Conservation (phyloP, 2,797 vertebrate genomes). For the Odontamblyopus lacepedii region DNA sequence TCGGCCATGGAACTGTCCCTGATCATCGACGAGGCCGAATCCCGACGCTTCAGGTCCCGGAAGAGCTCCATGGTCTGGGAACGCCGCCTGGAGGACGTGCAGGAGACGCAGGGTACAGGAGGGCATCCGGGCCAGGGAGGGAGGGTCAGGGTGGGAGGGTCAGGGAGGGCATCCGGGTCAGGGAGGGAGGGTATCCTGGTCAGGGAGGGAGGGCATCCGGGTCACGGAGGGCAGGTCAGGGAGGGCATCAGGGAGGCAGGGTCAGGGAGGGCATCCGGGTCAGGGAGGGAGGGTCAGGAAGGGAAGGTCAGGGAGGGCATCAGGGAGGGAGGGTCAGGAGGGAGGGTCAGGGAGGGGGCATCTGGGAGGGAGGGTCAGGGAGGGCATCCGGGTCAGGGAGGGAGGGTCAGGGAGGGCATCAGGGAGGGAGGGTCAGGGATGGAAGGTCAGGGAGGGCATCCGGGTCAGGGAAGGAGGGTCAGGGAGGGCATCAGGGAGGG, state of each 20-base stretch:
- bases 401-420: too few species aligned
- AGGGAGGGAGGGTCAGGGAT: too few species aligned
- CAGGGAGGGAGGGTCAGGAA: too few species aligned
- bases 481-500: neutral
- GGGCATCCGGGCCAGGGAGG: neutral
- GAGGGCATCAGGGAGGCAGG: neutral
- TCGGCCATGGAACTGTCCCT: slow-evolving; percentile 77
- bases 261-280: neutral
- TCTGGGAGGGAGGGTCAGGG: neutral
- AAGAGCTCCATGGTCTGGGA: slow-evolving; percentile 87
- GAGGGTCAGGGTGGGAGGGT: neutral
- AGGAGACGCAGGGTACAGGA: slow-evolving; percentile 61
- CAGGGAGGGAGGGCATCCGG: too few species aligned
- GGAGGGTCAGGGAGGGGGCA: neutral
- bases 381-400: neutral
- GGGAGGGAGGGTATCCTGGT: too few species aligned
- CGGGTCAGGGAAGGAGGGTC: neutral
- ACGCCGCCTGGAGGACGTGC: slow-evolving; percentile 84
- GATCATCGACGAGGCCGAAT: slow-evolving; percentile 70
- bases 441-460: neutral
- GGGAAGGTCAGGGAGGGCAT: too few species aligned
- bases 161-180: neutral
- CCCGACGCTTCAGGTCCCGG: slow-evolving; percentile 52
- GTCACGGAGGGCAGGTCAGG: too few species aligned
- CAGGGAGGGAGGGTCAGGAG: neutral